Conservation (phyloP, 2,797 vertebrate species). For the Botia kubotai region DNA sequence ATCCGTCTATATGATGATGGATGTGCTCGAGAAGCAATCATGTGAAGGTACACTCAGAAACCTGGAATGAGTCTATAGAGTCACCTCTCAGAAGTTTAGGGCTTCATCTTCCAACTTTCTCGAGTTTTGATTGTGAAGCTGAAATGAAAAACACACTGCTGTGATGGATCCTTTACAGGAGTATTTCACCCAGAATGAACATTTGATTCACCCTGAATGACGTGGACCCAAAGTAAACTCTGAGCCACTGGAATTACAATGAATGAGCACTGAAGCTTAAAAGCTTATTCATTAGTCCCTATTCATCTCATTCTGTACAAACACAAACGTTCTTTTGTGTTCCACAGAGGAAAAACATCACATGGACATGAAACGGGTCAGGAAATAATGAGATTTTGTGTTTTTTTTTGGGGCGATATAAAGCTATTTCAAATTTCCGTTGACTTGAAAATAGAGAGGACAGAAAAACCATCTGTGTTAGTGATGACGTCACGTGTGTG, state of each 20-base stretch:
- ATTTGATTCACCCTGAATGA: background rate
- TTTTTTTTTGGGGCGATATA: background rate
- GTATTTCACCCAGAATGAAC: background rate
- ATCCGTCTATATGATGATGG: conserved; percentile 13
- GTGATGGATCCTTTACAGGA: background rate
- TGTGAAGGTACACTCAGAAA: background rate
- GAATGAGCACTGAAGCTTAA: background rate
- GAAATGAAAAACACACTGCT: background rate
- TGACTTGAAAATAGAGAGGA: background rate
- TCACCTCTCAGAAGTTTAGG: background rate
- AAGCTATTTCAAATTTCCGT: conserved; percentile 6
- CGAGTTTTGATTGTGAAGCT: background rate
- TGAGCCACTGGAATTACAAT: background rate
- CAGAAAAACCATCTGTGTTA: background rate
- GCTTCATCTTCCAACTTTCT: background rate
- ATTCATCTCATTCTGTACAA: background rate
- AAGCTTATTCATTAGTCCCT: background rate
- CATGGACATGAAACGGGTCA: background rate
- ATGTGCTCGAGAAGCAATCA: conserved; percentile 13
- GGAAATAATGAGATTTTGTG: background rate
- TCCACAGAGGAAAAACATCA: background rate
- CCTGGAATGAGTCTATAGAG: conserved; percentile 26
- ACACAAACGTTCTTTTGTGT: background rate
- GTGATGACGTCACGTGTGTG: background rate
- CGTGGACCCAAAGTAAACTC: background rate